Evolutionary conservation across 2,797 vertebrate genomes (phyloP).

Genomic region (Champsocephalus gunnari): DNA sequence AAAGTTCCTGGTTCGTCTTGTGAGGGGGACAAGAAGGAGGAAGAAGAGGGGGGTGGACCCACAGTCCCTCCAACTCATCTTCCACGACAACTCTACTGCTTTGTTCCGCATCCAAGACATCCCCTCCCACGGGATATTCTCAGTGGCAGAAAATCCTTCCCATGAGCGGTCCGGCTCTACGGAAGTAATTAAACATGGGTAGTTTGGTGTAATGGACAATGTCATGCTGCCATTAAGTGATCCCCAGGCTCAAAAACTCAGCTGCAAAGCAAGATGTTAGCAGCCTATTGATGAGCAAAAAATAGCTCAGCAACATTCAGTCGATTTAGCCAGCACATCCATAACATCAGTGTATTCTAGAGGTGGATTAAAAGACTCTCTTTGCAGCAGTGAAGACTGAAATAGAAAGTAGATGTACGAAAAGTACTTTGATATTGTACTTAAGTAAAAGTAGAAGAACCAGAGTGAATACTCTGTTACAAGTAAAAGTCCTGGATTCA

Average conservation of each 20-base stretch:
- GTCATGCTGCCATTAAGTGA: conserved; percentile 77
- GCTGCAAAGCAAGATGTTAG: conserved; percentile 46
- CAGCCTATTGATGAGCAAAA: conserved; percentile 41
- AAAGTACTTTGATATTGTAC: too few relatives aligned
- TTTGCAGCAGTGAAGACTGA: neutral
- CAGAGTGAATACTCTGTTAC: too few relatives aligned
- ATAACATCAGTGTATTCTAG: neutral
- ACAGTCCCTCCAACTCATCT: conserved; percentile 41
- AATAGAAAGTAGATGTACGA: too few relatives aligned
- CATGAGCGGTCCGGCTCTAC: conserved; percentile 68
- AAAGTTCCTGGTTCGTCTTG: conserved; percentile 72
- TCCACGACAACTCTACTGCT: conserved; percentile 71
- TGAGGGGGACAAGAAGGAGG: conserved; percentile 30
- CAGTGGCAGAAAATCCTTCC: conserved; percentile 79
- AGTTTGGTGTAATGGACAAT: conserved; percentile 83
- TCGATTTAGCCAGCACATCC: neutral
- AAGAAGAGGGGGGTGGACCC: conserved; percentile 42
- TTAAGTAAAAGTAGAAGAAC: too few relatives aligned
- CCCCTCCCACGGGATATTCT: conserved; percentile 60
- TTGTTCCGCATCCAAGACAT: conserved; percentile 79
- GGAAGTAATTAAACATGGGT: conserved; percentile 85
- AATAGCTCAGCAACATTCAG: conserved; percentile 14
- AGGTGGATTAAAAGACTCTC: neutral
- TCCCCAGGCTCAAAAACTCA: conserved; percentile 60
- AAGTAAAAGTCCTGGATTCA: too few relatives aligned